Conservation (phyloP, 2,888 invertebrate genomes). For the Barypeithes pellucidus region DNA sequence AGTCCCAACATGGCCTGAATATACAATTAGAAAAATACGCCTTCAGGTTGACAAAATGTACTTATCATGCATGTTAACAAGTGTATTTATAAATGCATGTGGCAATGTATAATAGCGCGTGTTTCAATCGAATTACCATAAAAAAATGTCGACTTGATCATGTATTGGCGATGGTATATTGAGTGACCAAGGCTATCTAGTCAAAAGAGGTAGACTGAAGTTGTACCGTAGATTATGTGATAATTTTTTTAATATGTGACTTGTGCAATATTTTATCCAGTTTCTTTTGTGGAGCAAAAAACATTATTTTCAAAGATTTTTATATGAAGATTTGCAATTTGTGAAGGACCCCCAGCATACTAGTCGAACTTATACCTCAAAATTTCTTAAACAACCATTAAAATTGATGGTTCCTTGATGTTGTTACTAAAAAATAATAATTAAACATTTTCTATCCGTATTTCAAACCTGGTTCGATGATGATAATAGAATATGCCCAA, state of each 20-base stretch:
- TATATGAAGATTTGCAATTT: too few relatives aligned
- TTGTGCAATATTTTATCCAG: too few relatives aligned
- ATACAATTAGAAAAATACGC: slow-evolving; percentile 26
- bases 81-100: slow-evolving; percentile 37
- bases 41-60: slow-evolving; percentile 39
- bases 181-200: slow-evolving; percentile 26
- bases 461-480: not conserved
- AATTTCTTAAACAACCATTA: too few relatives aligned
- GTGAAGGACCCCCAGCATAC: too few relatives aligned
- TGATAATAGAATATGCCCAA: slow-evolving; percentile 4
- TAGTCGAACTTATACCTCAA: too few relatives aligned
- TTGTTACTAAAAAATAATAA: too few relatives aligned
- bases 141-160: slow-evolving; percentile 34
- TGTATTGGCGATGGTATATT: too few relatives aligned
- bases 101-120: slow-evolving; percentile 41
- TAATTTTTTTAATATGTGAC: too few relatives aligned
- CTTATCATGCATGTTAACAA: slow-evolving; percentile 45
- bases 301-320: too few relatives aligned
- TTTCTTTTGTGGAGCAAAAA: too few relatives aligned
- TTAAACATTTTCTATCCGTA: not conserved
- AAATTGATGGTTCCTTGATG: too few relatives aligned
- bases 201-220: slow-evolving; percentile 7
- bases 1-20: slow-evolving; percentile 37
- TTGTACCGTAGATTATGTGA: too few relatives aligned
- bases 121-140: slow-evolving; percentile 34